Conservation (phyloP, 1,140 invertebrate genomes). For the Zaprionus africanus region DNA sequence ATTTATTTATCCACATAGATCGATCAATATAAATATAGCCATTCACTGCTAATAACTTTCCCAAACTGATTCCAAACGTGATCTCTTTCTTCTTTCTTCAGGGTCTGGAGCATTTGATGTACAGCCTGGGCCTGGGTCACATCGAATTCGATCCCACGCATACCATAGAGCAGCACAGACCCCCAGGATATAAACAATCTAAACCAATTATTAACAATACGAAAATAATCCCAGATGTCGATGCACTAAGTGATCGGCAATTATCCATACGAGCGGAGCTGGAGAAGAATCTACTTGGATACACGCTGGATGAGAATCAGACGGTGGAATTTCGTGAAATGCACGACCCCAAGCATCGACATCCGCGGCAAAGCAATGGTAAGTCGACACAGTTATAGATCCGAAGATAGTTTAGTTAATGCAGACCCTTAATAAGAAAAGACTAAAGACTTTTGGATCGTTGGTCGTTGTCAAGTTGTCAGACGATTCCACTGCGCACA, state of each 20-base stretch:
- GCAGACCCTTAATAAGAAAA: no score
- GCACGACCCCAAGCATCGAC: constrained; percentile 86
- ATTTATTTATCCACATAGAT: background rate
- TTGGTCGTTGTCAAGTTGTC: background rate
- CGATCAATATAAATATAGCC: background rate
- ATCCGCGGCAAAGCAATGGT: constrained; percentile 81
- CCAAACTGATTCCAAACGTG: background rate
- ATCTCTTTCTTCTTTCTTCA: constrained; percentile 56
- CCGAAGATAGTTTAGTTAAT: no score
- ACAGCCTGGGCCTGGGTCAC: constrained; percentile 86
- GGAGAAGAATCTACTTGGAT: constrained; percentile 14
- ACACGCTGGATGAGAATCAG: background rate
- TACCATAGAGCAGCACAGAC: constrained; percentile 85
- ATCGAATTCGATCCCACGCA: constrained; percentile 86
- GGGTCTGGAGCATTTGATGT: constrained; percentile 88
- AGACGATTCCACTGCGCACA: no score
- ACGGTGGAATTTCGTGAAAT: constrained; percentile 85
- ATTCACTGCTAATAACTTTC: background rate
- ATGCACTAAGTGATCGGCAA: constrained; percentile 46
- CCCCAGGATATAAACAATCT: constrained; percentile 81
- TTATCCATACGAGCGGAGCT: constrained; percentile 27
- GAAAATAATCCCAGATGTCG: constrained; percentile 13
- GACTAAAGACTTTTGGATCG: no score
- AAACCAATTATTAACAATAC: constrained; percentile 4
- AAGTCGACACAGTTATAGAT: constrained; percentile 5